phyloP scores from a whole-genome alignment of 2,888 invertebrate species.

The Heliconius erato region DNA sequence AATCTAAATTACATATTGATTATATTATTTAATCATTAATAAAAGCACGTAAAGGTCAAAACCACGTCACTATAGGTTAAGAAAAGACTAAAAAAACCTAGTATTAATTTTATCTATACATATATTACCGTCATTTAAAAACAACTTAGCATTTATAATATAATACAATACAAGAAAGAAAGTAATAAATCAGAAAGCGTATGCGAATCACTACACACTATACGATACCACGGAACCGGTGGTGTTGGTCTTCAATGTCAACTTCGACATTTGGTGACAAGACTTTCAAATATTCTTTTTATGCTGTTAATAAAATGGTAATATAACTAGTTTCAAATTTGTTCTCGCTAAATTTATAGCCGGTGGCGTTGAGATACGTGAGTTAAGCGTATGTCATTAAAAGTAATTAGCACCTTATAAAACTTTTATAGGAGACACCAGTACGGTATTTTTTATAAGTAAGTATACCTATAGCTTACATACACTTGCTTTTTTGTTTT shows the following conservation, averaged over 20 bases:
- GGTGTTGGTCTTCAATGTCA: constrained; percentile 54
- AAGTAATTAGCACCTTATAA: constrained; percentile 74
- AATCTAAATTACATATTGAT: not conserved
- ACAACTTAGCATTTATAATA: constrained; percentile 36
- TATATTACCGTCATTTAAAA: constrained; percentile 39
- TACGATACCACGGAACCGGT: constrained; percentile 56
- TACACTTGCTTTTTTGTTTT: not conserved
- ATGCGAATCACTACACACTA: constrained; percentile 49
- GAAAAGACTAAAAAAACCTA: not conserved
- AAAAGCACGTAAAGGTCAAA: constrained; percentile 23
- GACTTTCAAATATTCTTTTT: constrained; percentile 74
- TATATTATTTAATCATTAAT: constrained; percentile 28
- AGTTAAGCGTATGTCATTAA: constrained; percentile 57
- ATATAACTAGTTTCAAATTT: constrained; percentile 73
- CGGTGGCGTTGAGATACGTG: constrained; percentile 63
- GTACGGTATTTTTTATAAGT: not conserved
- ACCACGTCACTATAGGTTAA: constrained; percentile 15
- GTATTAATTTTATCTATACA: constrained; percentile 12
- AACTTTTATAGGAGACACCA: constrained; percentile 51
- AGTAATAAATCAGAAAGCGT: constrained; percentile 54
- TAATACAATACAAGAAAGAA: constrained; percentile 41
- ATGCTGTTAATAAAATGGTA: constrained; percentile 79
- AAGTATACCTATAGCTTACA: not conserved
- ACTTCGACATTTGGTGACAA: constrained; percentile 57
- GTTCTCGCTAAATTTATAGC: constrained; percentile 76